phyloP scores from a whole-genome alignment of 2,888 invertebrate species.

The Luperina testacea region DNA sequence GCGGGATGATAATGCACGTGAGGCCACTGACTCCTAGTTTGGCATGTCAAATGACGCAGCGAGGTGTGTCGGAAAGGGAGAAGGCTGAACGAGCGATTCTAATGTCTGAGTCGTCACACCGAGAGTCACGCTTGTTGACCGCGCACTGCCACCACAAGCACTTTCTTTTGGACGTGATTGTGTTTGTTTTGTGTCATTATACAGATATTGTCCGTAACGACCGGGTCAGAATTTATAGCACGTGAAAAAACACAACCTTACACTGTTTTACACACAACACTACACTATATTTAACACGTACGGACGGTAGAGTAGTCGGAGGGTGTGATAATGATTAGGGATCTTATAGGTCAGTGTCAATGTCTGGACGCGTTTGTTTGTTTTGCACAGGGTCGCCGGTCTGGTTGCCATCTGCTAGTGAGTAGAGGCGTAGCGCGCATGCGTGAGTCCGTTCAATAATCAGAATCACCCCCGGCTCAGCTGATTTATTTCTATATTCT shows the following conservation, averaged over 20 bases:
- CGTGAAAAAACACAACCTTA: conserved; percentile 38
- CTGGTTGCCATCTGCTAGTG: conserved; percentile 67
- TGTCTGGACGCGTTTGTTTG: conserved; percentile 83
- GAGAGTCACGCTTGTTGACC: conserved; percentile 82
- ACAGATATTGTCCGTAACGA: conserved; percentile 46
- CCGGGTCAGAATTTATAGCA: conserved; percentile 34
- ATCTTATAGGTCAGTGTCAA: conserved; percentile 83
- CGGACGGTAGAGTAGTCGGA: conserved; percentile 61
- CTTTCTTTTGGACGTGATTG: conserved; percentile 87
- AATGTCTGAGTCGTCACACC: conserved; percentile 79
- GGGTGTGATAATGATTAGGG: conserved; percentile 62
- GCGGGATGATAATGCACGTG: conserved; percentile 54
- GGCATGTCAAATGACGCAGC: conserved; percentile 79
- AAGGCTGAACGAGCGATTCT: conserved; percentile 77
- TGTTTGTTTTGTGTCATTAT: conserved; percentile 75
- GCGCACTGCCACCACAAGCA: conserved; percentile 78
- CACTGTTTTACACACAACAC: conserved; percentile 40
- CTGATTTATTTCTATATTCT: conserved; percentile 72
- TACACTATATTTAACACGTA: conserved; percentile 30
- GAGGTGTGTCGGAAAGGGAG: conserved; percentile 85
- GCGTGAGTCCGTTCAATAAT: conserved; percentile 86
- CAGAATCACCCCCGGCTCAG: conserved; percentile 71
- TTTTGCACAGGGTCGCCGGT: conserved; percentile 81
- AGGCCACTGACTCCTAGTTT: conserved; percentile 75
- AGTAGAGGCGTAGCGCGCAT: conserved; percentile 77